Evolutionary conservation across 1,140 invertebrate genomes (phyloP).

Genomic region (Pseudoatta argentina): DNA sequence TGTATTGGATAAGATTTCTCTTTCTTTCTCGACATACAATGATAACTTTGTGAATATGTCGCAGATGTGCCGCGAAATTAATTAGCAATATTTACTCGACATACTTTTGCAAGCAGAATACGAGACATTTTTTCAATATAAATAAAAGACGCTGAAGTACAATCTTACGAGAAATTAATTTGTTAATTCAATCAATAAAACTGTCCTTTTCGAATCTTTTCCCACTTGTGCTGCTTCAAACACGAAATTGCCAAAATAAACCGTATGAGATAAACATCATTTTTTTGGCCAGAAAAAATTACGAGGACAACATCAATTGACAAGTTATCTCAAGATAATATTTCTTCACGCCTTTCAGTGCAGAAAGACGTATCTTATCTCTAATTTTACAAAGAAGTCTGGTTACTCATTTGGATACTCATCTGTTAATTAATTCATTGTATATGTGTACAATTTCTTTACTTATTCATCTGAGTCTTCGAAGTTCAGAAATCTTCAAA

Average conservation of each 20-base stretch:
- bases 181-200: neutral
- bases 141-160: neutral
- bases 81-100: neutral
- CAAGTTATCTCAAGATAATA: slow-evolving; percentile 28
- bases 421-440: neutral
- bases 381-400: neutral
- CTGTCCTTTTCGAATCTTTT: neutral
- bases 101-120: neutral
- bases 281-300: neutral
- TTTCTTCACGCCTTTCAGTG: neutral
- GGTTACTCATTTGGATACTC: neutral
- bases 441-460: neutral
- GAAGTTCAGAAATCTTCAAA: neutral
- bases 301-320: neutral
- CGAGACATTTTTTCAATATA: neutral
- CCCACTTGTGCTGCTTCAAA: neutral
- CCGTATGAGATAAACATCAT: neutral
- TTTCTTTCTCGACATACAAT: neutral
- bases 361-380: slow-evolving; percentile 31
- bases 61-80: neutral
- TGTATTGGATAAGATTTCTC: neutral
- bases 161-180: neutral
- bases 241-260: neutral
- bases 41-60: neutral
- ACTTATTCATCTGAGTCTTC: neutral